Evolutionary conservation across 2,113 vertebrate species (phyloP).

Genomic region (Rynchops niger): DNA sequence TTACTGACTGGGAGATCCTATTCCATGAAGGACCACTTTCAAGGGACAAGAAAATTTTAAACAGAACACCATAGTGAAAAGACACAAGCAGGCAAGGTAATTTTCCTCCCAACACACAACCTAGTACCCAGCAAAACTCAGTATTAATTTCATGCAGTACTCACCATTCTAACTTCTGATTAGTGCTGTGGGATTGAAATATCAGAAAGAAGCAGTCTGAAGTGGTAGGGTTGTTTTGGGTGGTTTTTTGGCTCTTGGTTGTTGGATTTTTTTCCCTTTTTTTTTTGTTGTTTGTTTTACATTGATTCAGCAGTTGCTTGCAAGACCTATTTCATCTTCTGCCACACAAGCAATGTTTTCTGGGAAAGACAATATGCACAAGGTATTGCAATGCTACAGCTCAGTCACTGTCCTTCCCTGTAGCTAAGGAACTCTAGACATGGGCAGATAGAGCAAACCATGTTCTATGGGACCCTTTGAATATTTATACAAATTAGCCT

Average conservation of each 20-base stretch:
- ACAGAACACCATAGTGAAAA: background rate
- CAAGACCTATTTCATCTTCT: background rate
- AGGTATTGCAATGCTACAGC: background rate
- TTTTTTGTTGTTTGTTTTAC: background rate
- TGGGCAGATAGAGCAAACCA: background rate
- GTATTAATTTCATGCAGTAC: background rate
- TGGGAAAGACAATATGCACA: background rate
- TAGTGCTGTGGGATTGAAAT: background rate
- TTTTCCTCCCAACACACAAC: background rate
- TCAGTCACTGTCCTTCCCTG: background rate
- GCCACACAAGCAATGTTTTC: background rate
- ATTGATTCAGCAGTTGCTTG: background rate
- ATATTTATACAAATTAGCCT: slow-evolving; percentile 19
- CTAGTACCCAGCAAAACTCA: background rate
- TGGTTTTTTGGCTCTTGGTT: background rate
- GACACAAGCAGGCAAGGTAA: background rate
- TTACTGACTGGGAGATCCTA: background rate
- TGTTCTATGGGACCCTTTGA: background rate
- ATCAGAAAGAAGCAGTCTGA: background rate
- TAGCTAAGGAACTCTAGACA: background rate
- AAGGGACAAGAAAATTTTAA: background rate
- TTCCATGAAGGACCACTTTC: background rate
- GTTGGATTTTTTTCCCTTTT: background rate
- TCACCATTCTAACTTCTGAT: background rate
- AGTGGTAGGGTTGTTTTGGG: background rate